Percentiles rank a stretch among this genome's conserved stretches.
These are phyloP conservation scores for Cephus pulcher DNA, from an alignment of 2,888 invertebrate genomes.

Conservation along the genomic window DNA sequence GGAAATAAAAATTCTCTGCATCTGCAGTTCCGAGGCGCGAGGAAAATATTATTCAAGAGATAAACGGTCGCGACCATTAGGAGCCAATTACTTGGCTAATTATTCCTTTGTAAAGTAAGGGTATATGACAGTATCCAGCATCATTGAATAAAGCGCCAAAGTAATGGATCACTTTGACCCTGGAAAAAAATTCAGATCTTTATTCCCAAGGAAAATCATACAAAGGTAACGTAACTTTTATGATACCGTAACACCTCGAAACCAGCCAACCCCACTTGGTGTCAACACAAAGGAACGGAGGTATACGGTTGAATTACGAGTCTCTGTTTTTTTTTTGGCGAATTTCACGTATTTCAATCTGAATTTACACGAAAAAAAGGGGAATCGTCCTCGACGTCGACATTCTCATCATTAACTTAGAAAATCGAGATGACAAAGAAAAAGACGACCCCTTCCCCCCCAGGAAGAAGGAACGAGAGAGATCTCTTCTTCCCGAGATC, in stretches of 20 bases:
- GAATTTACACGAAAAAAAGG: not conserved
- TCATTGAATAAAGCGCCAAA: constrained; percentile 13
- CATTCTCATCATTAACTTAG: not conserved
- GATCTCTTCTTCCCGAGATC: not conserved
- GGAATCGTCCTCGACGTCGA: not conserved
- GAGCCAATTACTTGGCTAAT: constrained; percentile 38
- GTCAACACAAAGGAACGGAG: not conserved
- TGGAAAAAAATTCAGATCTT: not conserved
- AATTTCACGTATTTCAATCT: not conserved
- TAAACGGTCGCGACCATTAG: constrained; percentile 34
- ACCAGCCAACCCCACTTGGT: not conserved
- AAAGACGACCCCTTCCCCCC: not conserved
- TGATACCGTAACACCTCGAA: too few relatives aligned
- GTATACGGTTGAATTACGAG: not conserved
- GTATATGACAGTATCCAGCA: constrained; percentile 5
- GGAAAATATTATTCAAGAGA: constrained; percentile 38
- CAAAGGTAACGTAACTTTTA: not conserved
- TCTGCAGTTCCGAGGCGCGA: constrained; percentile 23
- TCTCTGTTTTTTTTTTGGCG: not conserved
- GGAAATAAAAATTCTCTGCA: constrained; percentile 34
- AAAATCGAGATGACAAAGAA: not conserved
- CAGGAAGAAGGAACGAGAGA: not conserved
- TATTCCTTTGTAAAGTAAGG: constrained; percentile 29
- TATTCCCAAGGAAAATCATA: not conserved
- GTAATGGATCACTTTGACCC: not conserved